Evolutionary conservation across 2,888 invertebrate genomes (phyloP), one percentile per base, ranked within the genome.

Genomic region (Mantis religiosa): DNA sequence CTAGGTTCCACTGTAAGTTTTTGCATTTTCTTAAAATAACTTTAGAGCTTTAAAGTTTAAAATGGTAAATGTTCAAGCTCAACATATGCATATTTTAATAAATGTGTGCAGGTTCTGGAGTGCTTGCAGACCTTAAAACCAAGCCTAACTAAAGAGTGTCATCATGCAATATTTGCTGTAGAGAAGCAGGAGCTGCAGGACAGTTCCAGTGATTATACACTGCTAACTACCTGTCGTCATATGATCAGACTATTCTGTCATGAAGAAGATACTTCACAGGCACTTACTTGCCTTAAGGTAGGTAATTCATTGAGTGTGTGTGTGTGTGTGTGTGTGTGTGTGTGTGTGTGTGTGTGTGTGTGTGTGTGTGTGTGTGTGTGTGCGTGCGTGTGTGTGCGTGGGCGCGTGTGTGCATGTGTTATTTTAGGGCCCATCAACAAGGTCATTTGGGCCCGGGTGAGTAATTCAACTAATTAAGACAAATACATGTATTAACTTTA

Each of bases 181-280:
- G 96, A 98, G 92, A 96, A 96, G 93, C 97, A 98, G 91, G 98
- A 98, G 92, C 95, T 97, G 91, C 95, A 95, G 88, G 98, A 99
- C 92, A 97, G 97, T 92, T 96, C 97, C 3, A 96, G 97, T 82
- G 99, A 99, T 93, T 98, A 97, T 92, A 96, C 97, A 89, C 94
- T 99, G 84, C 94, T 97, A 89, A 97, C 96, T 89, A 96, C 96
- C 90, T 99, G 99, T 92, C 97, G 96, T 92, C 95, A 95, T 91
- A 97, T 98, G 96, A 97, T 98, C 88, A 96, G 97, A 91, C 95
- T 96, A 91, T 98, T 96, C 93, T 99, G 99, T 92, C 95, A 95
- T 84, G 95, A 96, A 91, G 95, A 95, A 12, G 96, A 97, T 91
- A 94, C 95, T 47, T 93, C 96, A 3, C 95, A 96, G 89, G 94